Conservation (phyloP, 35 echinoderm and acorn worm species). For the Anneissia japonica region DNA sequence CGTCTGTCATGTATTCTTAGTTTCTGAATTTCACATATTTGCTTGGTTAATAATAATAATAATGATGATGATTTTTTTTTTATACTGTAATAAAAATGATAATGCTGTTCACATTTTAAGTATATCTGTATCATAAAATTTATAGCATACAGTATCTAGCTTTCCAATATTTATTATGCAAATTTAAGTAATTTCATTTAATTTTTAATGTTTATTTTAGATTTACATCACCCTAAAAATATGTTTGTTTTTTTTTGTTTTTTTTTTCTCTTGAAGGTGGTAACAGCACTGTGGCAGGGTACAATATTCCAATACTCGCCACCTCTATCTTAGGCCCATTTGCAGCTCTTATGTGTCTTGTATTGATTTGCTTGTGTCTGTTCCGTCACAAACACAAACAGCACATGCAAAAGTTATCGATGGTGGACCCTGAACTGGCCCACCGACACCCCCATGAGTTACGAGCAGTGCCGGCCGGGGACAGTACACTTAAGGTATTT, state of each 20-base stretch:
- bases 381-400: background rate
- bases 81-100: too few species aligned
- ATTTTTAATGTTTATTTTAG: too few species aligned
- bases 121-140: too few species aligned
- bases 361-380: background rate
- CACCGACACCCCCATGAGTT: constrained; percentile 53
- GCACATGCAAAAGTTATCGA: background rate
- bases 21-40: too few species aligned
- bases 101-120: too few species aligned
- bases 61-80: too few species aligned
- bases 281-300: background rate
- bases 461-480: constrained; percentile 70
- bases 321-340: background rate
- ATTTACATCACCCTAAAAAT: too few species aligned
- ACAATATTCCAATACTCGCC: background rate
- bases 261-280: background rate
- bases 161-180: too few species aligned
- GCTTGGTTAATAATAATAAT: too few species aligned
- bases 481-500: constrained; percentile 83
- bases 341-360: background rate
- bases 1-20: too few species aligned
- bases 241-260: background rate
- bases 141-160: too few species aligned
- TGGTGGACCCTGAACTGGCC: background rate
- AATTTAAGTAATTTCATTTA: too few species aligned